Conservation (phyloP, 2,888 invertebrate species). For the Leptinotarsa rubiginosa region DNA sequence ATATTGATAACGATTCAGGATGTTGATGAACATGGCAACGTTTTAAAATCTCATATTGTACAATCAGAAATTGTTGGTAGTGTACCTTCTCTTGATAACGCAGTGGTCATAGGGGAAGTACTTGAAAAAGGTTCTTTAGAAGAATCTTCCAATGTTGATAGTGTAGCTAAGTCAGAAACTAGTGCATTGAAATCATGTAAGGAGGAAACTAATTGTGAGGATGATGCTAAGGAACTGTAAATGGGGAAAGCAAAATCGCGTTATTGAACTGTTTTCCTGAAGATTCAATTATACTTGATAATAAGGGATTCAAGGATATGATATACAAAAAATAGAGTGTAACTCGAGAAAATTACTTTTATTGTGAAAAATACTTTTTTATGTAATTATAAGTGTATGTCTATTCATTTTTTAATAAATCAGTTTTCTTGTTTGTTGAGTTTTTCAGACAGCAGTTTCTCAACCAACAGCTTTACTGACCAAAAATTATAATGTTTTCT, state of each 20-base stretch:
- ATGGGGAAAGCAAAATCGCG: background rate
- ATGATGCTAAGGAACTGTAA: background rate
- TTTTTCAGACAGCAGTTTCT: too few relatives aligned
- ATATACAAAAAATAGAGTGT: constrained; percentile 67
- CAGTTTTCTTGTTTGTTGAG: too few relatives aligned
- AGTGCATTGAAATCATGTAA: background rate
- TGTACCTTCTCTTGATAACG: background rate
- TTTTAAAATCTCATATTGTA: constrained; percentile 72
- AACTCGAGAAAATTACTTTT: background rate
- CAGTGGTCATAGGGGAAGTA: background rate
- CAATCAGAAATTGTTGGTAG: constrained; percentile 61
- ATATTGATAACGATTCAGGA: constrained; percentile 77
- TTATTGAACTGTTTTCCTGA: background rate
- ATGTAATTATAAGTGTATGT: background rate
- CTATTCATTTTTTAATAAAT: too few relatives aligned
- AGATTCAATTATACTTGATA: constrained; percentile 15
- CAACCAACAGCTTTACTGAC: too few relatives aligned
- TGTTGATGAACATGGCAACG: constrained; percentile 75
- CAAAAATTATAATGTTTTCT: too few relatives aligned
- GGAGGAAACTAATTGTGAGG: background rate
- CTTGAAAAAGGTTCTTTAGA: background rate
- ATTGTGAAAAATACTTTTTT: constrained; percentile 5
- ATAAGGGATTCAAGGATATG: constrained; percentile 24
- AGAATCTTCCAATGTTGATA: background rate
- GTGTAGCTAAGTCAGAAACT: background rate